Evolutionary conservation across 2,888 invertebrate species (phyloP).

Genomic region (Opisthograptis luteolata): DNA sequence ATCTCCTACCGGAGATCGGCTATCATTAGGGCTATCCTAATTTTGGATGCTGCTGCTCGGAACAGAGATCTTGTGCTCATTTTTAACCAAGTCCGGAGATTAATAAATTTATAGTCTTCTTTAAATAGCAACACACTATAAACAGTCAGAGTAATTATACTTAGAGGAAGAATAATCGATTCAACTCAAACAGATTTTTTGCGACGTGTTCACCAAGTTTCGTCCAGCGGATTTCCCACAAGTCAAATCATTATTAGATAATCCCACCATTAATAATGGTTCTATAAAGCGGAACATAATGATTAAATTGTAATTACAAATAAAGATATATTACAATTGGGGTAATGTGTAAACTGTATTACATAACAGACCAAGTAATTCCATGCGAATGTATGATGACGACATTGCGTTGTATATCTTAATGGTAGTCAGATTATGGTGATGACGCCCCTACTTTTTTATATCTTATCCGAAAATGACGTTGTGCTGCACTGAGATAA

Average conservation of each 20-base stretch:
- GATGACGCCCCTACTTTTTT: slow-evolving; percentile 8
- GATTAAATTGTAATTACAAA: slow-evolving; percentile 35
- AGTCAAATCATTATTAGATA: slow-evolving; percentile 30
- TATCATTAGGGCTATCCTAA: too few species aligned
- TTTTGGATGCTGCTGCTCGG: too few species aligned
- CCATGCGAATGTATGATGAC: slow-evolving; percentile 6
- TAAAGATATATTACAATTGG: slow-evolving; percentile 16
- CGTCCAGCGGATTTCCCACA: slow-evolving; percentile 30
- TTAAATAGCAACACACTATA: too few species aligned
- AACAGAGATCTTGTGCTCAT: too few species aligned
- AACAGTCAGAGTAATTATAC: not conserved
- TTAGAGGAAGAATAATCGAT: slow-evolving; percentile 1
- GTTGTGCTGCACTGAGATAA: slow-evolving; percentile 2
- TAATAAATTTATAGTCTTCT: too few species aligned
- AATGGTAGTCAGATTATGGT: slow-evolving; percentile 13
- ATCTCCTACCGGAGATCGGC: too few species aligned
- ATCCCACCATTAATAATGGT: slow-evolving; percentile 23
- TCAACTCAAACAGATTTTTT: slow-evolving; percentile 19
- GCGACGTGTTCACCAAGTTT: slow-evolving; percentile 8
- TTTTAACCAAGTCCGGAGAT: too few species aligned
- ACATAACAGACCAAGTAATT: slow-evolving; percentile 3
- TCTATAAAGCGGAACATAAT: slow-evolving; percentile 30
- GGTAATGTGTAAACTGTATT: slow-evolving; percentile 14
- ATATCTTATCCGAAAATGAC: slow-evolving; percentile 30
- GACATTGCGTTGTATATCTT: slow-evolving; percentile 22